Base-by-base conservation (phyloP, 2,113 vertebrate genomes). In the Aegypius monachus region DNA sequence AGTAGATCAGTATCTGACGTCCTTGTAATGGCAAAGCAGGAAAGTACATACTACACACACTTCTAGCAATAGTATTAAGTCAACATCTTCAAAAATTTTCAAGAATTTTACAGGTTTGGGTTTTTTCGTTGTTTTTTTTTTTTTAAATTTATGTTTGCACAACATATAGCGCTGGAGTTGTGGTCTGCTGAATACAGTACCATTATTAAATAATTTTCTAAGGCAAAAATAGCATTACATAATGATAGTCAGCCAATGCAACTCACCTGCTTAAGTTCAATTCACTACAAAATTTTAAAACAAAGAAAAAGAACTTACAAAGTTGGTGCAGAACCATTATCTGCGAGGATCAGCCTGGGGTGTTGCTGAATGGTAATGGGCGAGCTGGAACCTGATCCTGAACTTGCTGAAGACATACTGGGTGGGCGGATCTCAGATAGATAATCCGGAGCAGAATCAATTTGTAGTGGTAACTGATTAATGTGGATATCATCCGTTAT, bases 371-470 rank as follows among this genome's bases (percentile, higher is more conserved):
- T 97, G 65, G 99, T 98, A 96, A 99, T 98, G 43, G 99, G 99
- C 6, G 99, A 99, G 95, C 99, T 99, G 97, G 99, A 99, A 14
- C 98, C 99, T 0, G 98, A 99, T 34, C 97, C 98, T 47, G 99
- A 99, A 96, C 99, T 99, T n/a, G 99, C 99, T 1, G 99, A 99
- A 34, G 99, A 99, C 95, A 99, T 98, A 53, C 99, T 99, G 81
- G 99, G 99, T 4, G 99, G 99, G 93, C 98, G 99, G 72, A 99
- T 99, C 97, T 99, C 99, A 5, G 99, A 97, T 10, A 99, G 97
- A 95, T 99, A 99, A 97, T 99, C 99, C 11, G 98, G 97, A n/a
- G 98, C 98, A 53, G 99, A 97, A 72, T 99, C 99, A n/a, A 98
- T 98, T 16, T 99, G 99, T 21, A 99, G 97, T 4, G 99, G 99